Conservation (phyloP, 2,797 vertebrate species). For the Sitta carolinensis region DNA sequence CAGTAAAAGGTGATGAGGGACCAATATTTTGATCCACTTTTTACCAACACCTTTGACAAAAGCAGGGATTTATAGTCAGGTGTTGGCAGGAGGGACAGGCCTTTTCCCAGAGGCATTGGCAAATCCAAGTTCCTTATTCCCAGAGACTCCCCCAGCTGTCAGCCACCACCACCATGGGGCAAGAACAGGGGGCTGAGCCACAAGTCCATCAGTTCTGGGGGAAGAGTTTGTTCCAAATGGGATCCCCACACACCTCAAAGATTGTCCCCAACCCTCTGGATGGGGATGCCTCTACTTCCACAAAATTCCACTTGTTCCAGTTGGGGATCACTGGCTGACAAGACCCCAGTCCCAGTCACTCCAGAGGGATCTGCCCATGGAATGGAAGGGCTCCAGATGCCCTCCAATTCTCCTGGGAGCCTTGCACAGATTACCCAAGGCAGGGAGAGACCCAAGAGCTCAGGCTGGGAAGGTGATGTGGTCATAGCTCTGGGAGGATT, state of each 20-base stretch:
- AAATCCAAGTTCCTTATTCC: background rate
- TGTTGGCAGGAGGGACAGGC: background rate
- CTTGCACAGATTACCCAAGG: background rate
- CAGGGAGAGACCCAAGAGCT: background rate
- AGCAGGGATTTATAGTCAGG: background rate
- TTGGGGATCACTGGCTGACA: accelerated
- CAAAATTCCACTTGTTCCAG: background rate
- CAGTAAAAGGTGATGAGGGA: accelerated
- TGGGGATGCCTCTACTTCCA: background rate
- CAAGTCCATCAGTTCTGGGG: background rate
- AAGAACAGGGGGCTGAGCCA: background rate
- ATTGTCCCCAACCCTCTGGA: background rate
- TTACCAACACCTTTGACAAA: background rate
- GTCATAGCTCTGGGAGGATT: background rate
- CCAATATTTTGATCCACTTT: background rate
- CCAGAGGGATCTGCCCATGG: background rate
- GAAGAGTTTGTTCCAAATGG: accelerated
- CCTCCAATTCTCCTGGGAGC: background rate
- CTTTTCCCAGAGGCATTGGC: background rate
- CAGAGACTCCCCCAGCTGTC: accelerated
- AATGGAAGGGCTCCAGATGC: background rate
- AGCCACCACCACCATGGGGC: background rate
- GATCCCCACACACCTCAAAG: background rate
- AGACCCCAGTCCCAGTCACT: background rate
- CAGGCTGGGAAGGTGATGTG: accelerated